Percentiles rank a stretch among this genome's conserved stretches.
Conservation (phyloP, 1,140 invertebrate species). For the Drosophila novamexicana region DNA sequence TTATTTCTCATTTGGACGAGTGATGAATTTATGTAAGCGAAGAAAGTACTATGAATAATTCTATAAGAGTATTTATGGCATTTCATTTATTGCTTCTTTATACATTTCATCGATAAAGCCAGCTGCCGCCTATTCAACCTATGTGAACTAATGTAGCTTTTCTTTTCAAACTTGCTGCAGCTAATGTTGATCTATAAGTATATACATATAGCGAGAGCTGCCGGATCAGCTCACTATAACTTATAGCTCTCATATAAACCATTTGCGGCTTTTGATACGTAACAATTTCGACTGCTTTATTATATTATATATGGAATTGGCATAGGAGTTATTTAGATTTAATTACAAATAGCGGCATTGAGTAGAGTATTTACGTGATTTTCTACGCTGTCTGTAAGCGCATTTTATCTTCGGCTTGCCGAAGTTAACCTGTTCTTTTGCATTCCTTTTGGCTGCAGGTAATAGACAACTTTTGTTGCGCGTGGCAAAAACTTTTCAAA, state of each 20-base stretch:
- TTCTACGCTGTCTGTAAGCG: not conserved
- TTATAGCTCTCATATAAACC: too few species aligned
- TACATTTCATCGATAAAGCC: not conserved
- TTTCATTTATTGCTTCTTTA: not conserved
- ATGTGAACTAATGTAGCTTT: not conserved
- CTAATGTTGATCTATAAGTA: too few species aligned
- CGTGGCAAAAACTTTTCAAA: conserved; percentile 34
- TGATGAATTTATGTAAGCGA: too few species aligned
- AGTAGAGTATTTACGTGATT: not conserved
- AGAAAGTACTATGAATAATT: too few species aligned
- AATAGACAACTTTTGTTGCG: conserved; percentile 17
- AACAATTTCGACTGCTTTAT: too few species aligned
- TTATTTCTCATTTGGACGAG: too few species aligned
- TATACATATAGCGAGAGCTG: not conserved
- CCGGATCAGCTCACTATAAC: not conserved
- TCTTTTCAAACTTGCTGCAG: not conserved
- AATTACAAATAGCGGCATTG: too few species aligned
- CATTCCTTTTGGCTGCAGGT: conserved; percentile 10
- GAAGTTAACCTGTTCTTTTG: not conserved
- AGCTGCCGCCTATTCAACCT: not conserved
- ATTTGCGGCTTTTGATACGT: too few species aligned
- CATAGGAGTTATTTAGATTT: too few species aligned
- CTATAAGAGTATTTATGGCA: too few species aligned
- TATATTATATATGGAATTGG: too few species aligned
- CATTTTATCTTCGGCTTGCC: not conserved